These are phyloP conservation scores for Perdita meconis DNA, from an alignment of 2,888 invertebrate species.

Conservation along the genomic window DNA sequence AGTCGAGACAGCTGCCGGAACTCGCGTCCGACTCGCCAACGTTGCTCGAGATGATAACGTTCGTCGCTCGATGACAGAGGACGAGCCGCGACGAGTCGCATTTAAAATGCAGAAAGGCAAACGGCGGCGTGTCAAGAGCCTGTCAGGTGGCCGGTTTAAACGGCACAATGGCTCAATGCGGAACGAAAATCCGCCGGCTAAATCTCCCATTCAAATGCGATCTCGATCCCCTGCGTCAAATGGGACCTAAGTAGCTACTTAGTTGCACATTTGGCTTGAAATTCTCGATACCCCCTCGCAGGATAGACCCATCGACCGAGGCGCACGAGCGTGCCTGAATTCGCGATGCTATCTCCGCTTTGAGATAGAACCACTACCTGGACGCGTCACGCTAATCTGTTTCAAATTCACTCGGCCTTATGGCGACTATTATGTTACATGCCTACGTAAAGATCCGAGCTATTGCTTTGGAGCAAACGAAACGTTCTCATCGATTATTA, in stretches of 20 bases:
- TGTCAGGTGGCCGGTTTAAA: slow-evolving; percentile 81
- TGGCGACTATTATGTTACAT: slow-evolving; percentile 63
- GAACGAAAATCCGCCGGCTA: slow-evolving; percentile 79
- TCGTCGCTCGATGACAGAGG: slow-evolving; percentile 1
- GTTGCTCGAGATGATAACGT: slow-evolving; percentile 1
- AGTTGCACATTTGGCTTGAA: slow-evolving; percentile 83
- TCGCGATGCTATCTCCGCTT: slow-evolving; percentile 65
- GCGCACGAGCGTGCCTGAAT: slow-evolving; percentile 23
- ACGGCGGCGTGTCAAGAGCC: slow-evolving; percentile 73
- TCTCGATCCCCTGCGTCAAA: slow-evolving; percentile 78
- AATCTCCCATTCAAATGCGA: slow-evolving; percentile 83
- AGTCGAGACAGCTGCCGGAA: slow-evolving; percentile 59
- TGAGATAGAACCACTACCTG: slow-evolving; percentile 55
- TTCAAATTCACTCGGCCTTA: slow-evolving; percentile 58
- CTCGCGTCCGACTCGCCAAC: slow-evolving; percentile 6
- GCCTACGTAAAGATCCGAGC: slow-evolving; percentile 1
- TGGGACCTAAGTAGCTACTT: slow-evolving; percentile 82
- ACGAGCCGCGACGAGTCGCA: slow-evolving; percentile 22
- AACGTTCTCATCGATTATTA: not conserved
- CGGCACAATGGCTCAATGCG: slow-evolving; percentile 81
- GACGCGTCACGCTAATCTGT: slow-evolving; percentile 63
- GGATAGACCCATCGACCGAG: slow-evolving; percentile 13
- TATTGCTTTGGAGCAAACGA: not conserved
- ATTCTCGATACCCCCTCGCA: slow-evolving; percentile 58
- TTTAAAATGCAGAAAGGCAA: slow-evolving; percentile 76